These are phyloP conservation scores for Drosophila orosa DNA, from an alignment of 1,140 invertebrate species.

Conservation along the genomic window DNA sequence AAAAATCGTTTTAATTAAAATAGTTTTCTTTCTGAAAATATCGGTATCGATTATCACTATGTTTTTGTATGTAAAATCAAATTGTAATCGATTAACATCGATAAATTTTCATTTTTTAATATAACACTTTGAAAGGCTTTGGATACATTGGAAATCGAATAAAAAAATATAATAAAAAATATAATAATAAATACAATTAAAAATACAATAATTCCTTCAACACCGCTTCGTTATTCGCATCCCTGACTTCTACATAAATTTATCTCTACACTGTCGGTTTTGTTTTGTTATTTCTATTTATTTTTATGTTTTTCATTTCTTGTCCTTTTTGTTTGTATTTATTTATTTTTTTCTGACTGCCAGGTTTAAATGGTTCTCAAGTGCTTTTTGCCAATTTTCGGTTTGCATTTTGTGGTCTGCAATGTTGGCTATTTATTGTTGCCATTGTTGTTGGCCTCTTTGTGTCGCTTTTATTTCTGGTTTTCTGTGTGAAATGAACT, in stretches of 20 bases:
- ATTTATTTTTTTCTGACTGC: background rate
- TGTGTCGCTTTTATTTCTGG: conserved; percentile 28
- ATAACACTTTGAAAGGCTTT: too few relatives aligned
- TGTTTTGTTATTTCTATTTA: conserved; percentile 2
- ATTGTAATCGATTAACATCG: background rate
- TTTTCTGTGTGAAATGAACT: conserved; percentile 20
- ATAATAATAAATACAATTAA: background rate
- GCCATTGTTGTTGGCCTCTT: conserved; percentile 25
- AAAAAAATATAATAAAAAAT: background rate
- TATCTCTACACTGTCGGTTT: background rate
- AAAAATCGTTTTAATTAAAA: too few relatives aligned
- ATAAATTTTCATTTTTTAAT: background rate
- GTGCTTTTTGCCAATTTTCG: conserved; percentile 48
- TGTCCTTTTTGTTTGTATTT: background rate
- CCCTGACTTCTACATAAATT: background rate
- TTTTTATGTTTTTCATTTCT: conserved; percentile 1
- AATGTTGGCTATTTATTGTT: conserved; percentile 19
- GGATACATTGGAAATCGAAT: too few relatives aligned
- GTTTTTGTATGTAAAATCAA: too few relatives aligned
- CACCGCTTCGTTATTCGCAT: background rate
- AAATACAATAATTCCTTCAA: background rate
- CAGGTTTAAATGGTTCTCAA: conserved; percentile 51
- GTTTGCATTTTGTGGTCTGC: conserved; percentile 43
- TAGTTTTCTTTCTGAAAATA: background rate
- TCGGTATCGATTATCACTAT: background rate